Base-by-base conservation (phyloP, 2,797 vertebrate genomes). In the Limnodromus scolopaceus region DNA sequence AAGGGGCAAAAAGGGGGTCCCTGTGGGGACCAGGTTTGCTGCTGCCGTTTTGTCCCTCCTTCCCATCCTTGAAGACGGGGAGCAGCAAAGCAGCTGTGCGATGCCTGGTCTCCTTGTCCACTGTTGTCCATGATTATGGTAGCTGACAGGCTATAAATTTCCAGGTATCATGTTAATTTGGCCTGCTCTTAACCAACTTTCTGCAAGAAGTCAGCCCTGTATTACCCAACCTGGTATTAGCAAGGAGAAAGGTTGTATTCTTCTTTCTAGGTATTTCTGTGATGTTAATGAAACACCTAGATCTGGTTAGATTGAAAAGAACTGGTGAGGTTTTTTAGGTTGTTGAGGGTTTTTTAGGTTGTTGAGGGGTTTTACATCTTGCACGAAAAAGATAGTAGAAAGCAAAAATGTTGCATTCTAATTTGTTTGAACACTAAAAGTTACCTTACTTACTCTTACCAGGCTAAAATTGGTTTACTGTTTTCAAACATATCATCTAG, bases 401-500 rank as follows among this genome's bases (percentile, higher is more conserved):
- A 69, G 28, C 28, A 81, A 78, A 92, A 88, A 49, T n/a, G 4
- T 32, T 53, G 32, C 18, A 36, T 76, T 92, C 6, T 78, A 45
- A n/a, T 84, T 94, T 87, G 28, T 48, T 53, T 13, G 34, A 79
- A 61, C 8, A n/a, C 2, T 13, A 18, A 41, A 18, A 45, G 16
- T 70, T 55, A 63, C 48, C 43, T 66, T 48, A 23, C 30, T 86
- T 93, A n/a, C n/a, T n/a, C n/a, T n/a, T 34, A 22, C 48, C 34
- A 10, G 32, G 63, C 55, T 89, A 66, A 87, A 92, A 76, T 19
- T 69, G 19, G 16, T 54, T 87, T 92, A 92, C 55, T 87, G 60
- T 87, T 94, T 95, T 83, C 74, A 92, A 71, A 87, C 17, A 16
- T 28, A 86, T 43, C 9, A n/a, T 70, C 51, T 27, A 86, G 32